Conservation (phyloP, 2,797 vertebrate genomes). For the Halcyon leucocephala region DNA sequence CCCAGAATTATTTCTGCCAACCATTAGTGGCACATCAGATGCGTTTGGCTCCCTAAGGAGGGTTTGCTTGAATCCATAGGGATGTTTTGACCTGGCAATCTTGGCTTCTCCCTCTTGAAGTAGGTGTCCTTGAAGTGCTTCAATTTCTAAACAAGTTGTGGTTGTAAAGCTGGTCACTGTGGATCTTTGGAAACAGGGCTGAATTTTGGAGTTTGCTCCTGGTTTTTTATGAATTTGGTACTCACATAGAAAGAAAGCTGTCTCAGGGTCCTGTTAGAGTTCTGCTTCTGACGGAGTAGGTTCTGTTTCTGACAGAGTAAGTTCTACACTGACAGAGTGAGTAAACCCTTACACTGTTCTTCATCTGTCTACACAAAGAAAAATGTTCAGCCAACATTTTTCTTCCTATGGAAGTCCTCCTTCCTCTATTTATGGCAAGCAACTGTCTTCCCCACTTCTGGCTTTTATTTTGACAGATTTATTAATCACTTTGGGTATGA, state of each 20-base stretch:
- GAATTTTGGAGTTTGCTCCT: not conserved
- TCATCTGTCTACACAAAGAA: not conserved
- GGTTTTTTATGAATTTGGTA: not conserved
- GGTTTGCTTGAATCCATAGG: not conserved
- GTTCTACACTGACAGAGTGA: too few species aligned
- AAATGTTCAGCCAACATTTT: not conserved
- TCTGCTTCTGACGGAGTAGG: not conserved
- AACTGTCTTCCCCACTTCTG: not conserved
- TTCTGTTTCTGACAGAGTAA: too few species aligned
- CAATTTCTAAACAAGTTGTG: not conserved
- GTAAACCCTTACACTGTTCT: not conserved
- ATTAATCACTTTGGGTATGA: not conserved
- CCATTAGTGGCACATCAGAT: fast-evolving
- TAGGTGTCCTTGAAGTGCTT: not conserved
- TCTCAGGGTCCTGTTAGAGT: not conserved
- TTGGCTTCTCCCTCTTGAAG: not conserved
- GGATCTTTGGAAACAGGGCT: not conserved
- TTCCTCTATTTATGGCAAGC: not conserved
- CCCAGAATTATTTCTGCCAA: not conserved
- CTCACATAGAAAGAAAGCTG: not conserved
- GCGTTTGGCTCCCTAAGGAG: not conserved
- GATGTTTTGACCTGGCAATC: not conserved
- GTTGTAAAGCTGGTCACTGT: not conserved
- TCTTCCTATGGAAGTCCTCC: not conserved
- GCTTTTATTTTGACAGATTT: not conserved